Conservation (phyloP, 2,888 invertebrate genomes). For the Dendrolimus pini region DNA sequence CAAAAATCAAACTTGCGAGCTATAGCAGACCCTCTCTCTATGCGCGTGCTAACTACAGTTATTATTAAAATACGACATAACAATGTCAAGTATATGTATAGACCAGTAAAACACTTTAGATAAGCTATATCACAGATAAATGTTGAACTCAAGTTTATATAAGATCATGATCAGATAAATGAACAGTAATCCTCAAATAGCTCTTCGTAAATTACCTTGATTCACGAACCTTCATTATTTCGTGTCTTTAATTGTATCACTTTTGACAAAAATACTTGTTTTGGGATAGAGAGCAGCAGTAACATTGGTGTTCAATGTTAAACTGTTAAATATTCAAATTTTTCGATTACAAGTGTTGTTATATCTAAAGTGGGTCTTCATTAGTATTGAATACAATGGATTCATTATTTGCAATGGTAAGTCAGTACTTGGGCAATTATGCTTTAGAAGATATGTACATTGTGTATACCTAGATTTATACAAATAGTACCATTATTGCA, state of each 20-base stretch:
- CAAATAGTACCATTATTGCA: no score
- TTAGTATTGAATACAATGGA: neutral
- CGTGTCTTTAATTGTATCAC: no score
- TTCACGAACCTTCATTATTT: no score
- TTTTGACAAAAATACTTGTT: no score
- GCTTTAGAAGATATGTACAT: no score
- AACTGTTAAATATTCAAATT: neutral
- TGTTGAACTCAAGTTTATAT: neutral
- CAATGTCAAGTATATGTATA: neutral
- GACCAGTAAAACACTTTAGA: neutral
- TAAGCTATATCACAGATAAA: neutral
- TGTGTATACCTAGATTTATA: no score
- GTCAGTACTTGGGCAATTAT: neutral
- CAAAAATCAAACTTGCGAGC: no score
- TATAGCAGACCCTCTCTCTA: no score
- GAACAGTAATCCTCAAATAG: no score
- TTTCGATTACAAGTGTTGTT: neutral
- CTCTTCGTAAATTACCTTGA: no score
- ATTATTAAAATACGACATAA: neutral
- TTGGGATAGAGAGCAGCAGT: neutral
- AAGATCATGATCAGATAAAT: neutral
- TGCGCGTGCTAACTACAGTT: no score
- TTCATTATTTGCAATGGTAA: neutral
- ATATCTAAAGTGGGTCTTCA: neutral
- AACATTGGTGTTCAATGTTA: neutral